Conservation (phyloP, 2,113 vertebrate species). For the Pipa parva region DNA sequence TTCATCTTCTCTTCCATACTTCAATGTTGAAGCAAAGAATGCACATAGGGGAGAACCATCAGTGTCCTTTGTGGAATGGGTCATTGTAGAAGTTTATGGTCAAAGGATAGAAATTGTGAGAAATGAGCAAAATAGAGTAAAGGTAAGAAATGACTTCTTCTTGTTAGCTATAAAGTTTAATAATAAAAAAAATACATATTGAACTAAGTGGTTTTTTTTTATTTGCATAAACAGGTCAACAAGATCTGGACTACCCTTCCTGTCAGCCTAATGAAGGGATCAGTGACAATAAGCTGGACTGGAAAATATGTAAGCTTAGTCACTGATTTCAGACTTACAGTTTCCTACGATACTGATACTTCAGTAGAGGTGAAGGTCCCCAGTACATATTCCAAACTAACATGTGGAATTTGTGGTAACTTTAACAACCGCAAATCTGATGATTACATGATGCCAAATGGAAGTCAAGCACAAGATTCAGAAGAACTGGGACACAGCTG, state of each 20-base stretch:
- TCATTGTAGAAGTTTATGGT: constrained; percentile 50
- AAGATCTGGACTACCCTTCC: constrained; percentile 68
- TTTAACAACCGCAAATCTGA: constrained; percentile 57
- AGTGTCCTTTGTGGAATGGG: constrained; percentile 51
- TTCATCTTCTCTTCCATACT: constrained; percentile 49
- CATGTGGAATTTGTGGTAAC: constrained; percentile 70
- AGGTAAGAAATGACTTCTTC: constrained; percentile 56
- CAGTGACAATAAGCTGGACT: constrained; percentile 49
- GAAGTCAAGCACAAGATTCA: constrained; percentile 27
- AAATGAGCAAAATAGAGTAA: constrained; percentile 49
- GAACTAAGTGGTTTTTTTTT: not conserved
- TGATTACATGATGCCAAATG: constrained; percentile 51
- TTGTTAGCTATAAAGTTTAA: not conserved
- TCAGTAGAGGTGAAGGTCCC: constrained; percentile 57
- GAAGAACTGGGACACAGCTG: constrained; percentile 53
- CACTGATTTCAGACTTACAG: constrained; percentile 55
- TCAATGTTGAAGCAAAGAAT: constrained; percentile 61
- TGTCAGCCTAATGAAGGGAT: constrained; percentile 46
- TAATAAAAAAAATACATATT: not conserved
- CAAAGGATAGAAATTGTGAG: constrained; percentile 55
- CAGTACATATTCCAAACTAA: constrained; percentile 49
- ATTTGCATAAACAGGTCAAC: constrained; percentile 64
- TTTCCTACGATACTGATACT: constrained; percentile 55
- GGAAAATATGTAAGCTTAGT: constrained; percentile 49
- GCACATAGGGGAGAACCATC: constrained; percentile 47